phyloP scores from a whole-genome alignment of 2,888 invertebrate species.

The Atethmia centrago region DNA sequence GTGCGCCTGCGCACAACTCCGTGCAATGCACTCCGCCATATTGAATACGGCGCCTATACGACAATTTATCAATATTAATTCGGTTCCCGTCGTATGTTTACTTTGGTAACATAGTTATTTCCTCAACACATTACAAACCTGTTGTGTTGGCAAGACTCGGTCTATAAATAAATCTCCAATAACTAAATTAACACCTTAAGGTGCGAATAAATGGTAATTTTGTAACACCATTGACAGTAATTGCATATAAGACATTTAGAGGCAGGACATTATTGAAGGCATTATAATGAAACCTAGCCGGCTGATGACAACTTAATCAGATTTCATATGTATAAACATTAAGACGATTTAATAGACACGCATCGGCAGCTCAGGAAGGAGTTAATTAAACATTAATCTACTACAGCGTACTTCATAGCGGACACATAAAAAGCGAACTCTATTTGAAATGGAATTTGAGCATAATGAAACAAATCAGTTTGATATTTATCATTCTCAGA shows the following conservation, averaged over 20 bases:
- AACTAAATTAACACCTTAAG: conserved; percentile 80
- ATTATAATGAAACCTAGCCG: conserved; percentile 68
- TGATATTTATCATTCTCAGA: conserved; percentile 15
- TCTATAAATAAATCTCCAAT: conserved; percentile 77
- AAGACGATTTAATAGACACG: conserved; percentile 40
- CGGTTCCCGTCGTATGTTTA: conserved; percentile 70
- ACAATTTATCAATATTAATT: conserved; percentile 76
- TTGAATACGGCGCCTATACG: conserved; percentile 74
- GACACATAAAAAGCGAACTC: conserved; percentile 15
- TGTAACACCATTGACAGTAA: conserved; percentile 75
- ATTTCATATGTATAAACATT: conserved; percentile 48
- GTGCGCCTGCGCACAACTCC: conserved; percentile 45
- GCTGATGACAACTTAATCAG: conserved; percentile 72
- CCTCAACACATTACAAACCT: conserved; percentile 69
- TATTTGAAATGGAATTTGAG: conserved; percentile 12
- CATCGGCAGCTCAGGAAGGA: conserved; percentile 26
- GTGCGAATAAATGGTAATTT: conserved; percentile 77
- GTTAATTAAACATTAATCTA: conserved; percentile 40
- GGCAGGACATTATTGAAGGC: conserved; percentile 65
- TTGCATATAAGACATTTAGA: conserved; percentile 72
- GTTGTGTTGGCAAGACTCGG: conserved; percentile 74
- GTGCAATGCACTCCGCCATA: conserved; percentile 61
- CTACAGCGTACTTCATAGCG: conserved; percentile 12
- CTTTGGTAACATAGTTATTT: conserved; percentile 74
- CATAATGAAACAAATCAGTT: conserved; percentile 6